These are phyloP conservation scores for Percopsis omiscomaycus DNA, from an alignment of 2,797 vertebrate species.

Conservation along the genomic window DNA sequence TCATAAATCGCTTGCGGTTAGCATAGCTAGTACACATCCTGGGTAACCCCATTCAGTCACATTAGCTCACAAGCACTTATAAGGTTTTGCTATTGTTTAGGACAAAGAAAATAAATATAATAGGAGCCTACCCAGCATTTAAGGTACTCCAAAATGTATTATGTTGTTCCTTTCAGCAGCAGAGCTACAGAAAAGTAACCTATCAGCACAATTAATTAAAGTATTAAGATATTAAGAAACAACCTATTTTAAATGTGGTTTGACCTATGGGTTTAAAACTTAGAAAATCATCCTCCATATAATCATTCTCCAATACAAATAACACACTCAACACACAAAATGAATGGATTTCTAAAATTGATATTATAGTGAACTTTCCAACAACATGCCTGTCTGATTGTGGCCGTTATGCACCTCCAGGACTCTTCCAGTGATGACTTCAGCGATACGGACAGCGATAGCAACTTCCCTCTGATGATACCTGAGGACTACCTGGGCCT, in stretches of 20 bases:
- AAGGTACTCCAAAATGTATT: no score
- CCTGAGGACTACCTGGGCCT: constrained; percentile 88
- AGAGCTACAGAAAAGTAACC: no score
- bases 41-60: constrained; percentile 78
- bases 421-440: constrained; percentile 83
- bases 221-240: no score
- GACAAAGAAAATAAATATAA: not conserved
- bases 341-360: not conserved
- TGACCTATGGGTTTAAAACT: no score
- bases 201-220: no score
- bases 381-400: no score
- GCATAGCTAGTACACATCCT: constrained; percentile 48
- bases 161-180: no score
- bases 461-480: constrained; percentile 83
- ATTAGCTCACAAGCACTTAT: constrained; percentile 61
- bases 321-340: not conserved
- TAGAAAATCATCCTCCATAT: no score
- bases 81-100: constrained; percentile 28
- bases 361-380: not conserved
- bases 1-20: constrained; percentile 62
- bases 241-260: no score
- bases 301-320: no score
- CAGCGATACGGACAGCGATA: constrained; percentile 82
- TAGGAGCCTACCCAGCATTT: no score
- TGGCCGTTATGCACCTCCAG: constrained; percentile 50